Percentiles rank a stretch among this genome's conserved stretches.
Conservation (phyloP, 2,797 vertebrate genomes). For the Sylvilagus floridanus region DNA sequence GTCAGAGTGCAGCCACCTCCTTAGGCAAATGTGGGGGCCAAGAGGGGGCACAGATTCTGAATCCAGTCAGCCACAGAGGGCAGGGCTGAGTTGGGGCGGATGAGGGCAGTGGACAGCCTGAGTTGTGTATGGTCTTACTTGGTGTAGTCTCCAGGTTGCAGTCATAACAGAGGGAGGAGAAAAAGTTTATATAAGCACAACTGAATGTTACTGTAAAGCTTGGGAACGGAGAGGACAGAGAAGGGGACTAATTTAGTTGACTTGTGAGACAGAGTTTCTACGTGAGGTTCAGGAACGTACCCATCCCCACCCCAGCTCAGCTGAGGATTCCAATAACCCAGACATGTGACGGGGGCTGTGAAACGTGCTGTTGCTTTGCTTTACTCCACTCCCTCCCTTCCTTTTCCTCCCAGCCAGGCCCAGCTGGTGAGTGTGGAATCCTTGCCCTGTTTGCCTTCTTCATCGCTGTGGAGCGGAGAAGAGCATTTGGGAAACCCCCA, state of each 20-base stretch:
- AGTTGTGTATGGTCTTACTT: background rate
- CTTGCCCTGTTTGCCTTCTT: background rate
- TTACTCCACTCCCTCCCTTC: background rate
- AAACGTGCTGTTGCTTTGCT: background rate
- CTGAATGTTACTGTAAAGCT: background rate
- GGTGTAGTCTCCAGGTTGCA: background rate
- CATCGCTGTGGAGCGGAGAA: background rate
- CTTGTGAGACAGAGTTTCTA: background rate
- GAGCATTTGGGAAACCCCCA: background rate
- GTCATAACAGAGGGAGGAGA: background rate
- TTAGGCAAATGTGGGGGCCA: background rate
- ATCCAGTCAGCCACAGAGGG: background rate
- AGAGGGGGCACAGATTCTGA: background rate
- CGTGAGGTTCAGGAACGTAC: background rate
- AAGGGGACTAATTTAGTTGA: background rate
- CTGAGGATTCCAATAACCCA: background rate
- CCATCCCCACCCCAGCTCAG: background rate
- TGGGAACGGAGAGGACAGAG: background rate
- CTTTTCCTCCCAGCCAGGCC: background rate
- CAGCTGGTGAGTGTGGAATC: background rate
- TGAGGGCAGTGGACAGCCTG: background rate
- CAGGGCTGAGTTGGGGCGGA: background rate
- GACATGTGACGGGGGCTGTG: background rate
- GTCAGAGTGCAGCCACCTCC: constrained; percentile 3
- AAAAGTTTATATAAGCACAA: background rate